Conservation (phyloP, 2,113 vertebrate genomes). For the Ciconia boyciana region DNA sequence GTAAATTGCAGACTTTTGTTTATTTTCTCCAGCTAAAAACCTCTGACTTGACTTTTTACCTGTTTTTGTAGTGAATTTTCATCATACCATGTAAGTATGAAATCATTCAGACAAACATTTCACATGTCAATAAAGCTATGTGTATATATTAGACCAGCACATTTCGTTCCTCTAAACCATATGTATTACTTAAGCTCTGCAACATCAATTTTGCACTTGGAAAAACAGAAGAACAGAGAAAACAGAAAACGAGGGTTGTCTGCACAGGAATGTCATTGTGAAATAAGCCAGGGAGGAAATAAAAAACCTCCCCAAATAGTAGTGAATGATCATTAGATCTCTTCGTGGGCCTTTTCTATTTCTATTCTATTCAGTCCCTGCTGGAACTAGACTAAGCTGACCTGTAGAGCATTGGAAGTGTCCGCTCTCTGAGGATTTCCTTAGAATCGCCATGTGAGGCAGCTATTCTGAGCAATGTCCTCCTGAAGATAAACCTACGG, state of each 20-base stretch:
- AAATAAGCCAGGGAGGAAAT: neutral
- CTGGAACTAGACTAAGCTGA: neutral
- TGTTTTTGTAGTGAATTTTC: constrained; percentile 54
- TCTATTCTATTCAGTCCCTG: neutral
- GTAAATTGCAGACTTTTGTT: constrained; percentile 38
- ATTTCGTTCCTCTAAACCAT: neutral
- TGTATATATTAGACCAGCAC: neutral
- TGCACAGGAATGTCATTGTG: neutral
- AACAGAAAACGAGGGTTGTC: neutral
- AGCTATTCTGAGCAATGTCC: neutral
- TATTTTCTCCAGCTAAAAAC: constrained; percentile 36
- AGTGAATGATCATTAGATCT: neutral
- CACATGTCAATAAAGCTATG: constrained; percentile 30
- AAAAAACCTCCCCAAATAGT: neutral
- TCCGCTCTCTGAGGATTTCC: neutral
- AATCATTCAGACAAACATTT: constrained; percentile 37
- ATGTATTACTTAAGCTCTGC: neutral
- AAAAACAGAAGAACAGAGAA: neutral
- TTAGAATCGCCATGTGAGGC: neutral
- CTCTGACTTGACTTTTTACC: constrained; percentile 48
- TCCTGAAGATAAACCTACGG: neutral
- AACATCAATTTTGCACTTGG: neutral
- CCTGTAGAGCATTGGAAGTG: neutral
- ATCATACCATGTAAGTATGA: constrained; percentile 23
- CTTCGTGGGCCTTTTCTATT: neutral